Evolutionary conservation across 2,113 vertebrate species (phyloP).

Genomic region (Syngnathus floridae): DNA sequence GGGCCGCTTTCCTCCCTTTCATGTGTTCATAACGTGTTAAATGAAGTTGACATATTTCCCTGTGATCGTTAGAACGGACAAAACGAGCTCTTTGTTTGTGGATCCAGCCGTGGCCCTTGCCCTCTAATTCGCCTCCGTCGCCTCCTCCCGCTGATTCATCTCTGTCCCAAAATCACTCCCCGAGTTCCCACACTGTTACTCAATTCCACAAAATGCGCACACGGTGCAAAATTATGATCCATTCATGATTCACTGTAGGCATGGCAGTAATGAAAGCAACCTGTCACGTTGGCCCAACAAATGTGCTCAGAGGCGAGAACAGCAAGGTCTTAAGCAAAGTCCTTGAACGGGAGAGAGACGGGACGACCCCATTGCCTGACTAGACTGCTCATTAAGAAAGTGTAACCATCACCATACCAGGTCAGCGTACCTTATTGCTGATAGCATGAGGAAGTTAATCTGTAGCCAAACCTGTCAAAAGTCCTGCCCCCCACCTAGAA

Average conservation of each 20-base stretch:
- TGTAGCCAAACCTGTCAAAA: background rate
- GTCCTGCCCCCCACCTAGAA: too few relatives aligned
- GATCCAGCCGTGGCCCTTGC: constrained; percentile 36
- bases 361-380: background rate
- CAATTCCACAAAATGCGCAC: constrained; percentile 9
- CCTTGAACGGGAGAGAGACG: background rate
- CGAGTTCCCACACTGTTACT: constrained; percentile 46
- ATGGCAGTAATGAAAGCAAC: background rate
- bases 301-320: background rate
- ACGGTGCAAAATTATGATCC: constrained; percentile 11
- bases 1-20: constrained; percentile 16
- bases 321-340: background rate
- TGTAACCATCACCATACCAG: background rate
- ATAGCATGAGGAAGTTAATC: background rate
- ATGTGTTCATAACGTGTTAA: constrained; percentile 18
- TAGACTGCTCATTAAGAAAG: background rate
- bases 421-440: background rate
- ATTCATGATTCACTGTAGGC: background rate
- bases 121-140: constrained; percentile 34
- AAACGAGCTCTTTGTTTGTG: constrained; percentile 54
- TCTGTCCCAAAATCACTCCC: constrained; percentile 41
- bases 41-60: constrained; percentile 8
- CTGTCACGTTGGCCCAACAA: constrained; percentile 2
- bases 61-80: constrained; percentile 23
- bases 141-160: constrained; percentile 30